Evolutionary conservation across 2,113 vertebrate species (phyloP).

Genomic region (Tetrao urogallus): DNA sequence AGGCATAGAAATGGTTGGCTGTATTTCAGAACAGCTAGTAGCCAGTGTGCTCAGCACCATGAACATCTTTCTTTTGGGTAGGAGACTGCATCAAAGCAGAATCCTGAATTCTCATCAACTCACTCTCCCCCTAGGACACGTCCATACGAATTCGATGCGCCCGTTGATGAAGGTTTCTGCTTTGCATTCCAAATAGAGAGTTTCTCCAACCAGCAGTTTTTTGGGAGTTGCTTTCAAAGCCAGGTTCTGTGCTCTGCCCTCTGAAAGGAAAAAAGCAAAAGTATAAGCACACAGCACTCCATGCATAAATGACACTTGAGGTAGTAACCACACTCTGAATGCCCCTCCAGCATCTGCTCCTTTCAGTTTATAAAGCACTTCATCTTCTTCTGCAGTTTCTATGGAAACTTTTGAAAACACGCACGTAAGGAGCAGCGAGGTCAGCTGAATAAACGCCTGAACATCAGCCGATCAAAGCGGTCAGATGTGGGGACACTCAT

Average conservation of each 20-base stretch:
- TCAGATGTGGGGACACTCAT: neutral
- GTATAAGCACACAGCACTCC: neutral
- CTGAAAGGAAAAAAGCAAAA: conserved; percentile 32
- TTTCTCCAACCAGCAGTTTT: conserved; percentile 82
- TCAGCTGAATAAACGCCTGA: neutral
- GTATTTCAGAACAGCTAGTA: neutral
- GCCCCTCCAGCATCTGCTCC: neutral
- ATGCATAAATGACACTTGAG: accelerated
- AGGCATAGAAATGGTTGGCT: neutral
- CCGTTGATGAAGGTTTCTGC: conserved; percentile 81
- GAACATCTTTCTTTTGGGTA: neutral
- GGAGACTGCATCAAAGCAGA: neutral
- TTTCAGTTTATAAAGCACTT: neutral
- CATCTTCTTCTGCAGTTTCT: neutral
- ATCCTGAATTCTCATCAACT: neutral
- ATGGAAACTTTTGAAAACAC: neutral
- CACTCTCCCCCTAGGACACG: conserved; percentile 59
- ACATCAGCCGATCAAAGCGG: neutral
- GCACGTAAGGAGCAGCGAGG: neutral
- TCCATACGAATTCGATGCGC: conserved; percentile 80
- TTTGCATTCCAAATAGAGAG: conserved; percentile 79
- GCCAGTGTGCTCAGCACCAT: neutral
- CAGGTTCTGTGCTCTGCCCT: conserved; percentile 58
- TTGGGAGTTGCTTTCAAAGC: conserved; percentile 51
- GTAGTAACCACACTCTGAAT: accelerated